These are phyloP conservation scores for Haemorhous mexicanus DNA, from an alignment of 2,113 vertebrate species.

Conservation along the genomic window DNA sequence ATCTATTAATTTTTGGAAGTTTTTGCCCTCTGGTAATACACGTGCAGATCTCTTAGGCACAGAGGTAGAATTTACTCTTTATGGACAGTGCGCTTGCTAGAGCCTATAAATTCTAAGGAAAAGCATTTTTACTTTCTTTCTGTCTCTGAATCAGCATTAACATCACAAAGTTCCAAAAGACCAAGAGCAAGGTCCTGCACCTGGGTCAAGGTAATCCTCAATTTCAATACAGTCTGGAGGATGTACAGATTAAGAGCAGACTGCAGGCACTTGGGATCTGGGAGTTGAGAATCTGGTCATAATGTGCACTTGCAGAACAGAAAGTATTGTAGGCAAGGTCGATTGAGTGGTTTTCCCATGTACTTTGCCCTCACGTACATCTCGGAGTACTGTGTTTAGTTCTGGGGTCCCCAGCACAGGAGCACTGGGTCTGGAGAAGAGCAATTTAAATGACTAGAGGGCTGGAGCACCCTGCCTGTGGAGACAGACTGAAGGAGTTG, in stretches of 20 bases:
- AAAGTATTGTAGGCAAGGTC: background rate
- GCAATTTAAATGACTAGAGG: background rate
- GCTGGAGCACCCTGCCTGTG: background rate
- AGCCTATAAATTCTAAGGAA: background rate
- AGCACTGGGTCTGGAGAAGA: background rate
- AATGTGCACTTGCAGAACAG: background rate
- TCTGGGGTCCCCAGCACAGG: background rate
- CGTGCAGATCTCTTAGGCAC: background rate
- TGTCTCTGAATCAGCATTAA: background rate
- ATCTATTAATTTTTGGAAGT: background rate
- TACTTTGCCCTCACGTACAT: background rate
- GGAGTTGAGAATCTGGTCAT: background rate
- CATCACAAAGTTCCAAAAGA: background rate
- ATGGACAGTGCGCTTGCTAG: background rate
- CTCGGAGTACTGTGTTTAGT: background rate
- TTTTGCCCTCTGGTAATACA: background rate
- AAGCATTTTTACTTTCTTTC: background rate
- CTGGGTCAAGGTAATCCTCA: background rate
- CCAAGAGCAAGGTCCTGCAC: background rate
- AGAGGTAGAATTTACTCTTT: background rate
- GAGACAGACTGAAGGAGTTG: background rate
- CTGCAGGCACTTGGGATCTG: background rate
- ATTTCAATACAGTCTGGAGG: background rate
- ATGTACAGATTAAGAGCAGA: background rate
- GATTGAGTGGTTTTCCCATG: background rate